Evolutionary conservation across 2,888 invertebrate genomes (phyloP).

Genomic region (Scaptomyza reducta): DNA sequence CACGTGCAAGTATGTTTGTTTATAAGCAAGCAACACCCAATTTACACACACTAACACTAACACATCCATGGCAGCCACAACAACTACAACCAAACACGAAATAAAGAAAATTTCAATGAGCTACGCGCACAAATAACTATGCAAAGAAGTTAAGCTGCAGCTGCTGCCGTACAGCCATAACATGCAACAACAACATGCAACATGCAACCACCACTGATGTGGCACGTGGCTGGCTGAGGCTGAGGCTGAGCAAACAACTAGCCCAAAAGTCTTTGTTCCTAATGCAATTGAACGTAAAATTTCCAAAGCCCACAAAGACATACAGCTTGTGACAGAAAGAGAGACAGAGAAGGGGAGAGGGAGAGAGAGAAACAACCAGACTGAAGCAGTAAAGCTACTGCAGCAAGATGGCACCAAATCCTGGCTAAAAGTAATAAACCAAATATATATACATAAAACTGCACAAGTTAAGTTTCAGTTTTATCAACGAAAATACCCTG

Average conservation of each 20-base stretch:
- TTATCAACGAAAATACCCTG: too few species aligned
- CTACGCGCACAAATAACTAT: constrained; percentile 58
- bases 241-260: constrained; percentile 49
- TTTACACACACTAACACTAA: background rate
- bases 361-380: background rate
- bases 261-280: constrained; percentile 53
- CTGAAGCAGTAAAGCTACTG: background rate
- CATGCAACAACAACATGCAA: constrained; percentile 6
- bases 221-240: constrained; percentile 37
- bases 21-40: constrained; percentile 17
- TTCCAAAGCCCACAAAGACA: constrained; percentile 15
- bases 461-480: background rate
- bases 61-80: background rate
- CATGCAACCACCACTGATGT: constrained; percentile 14
- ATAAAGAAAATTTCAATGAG: constrained; percentile 51
- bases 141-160: constrained; percentile 55
- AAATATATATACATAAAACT: constrained; percentile 1
- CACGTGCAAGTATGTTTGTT: background rate
- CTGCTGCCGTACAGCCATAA: constrained; percentile 4
- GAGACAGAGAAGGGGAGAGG: background rate
- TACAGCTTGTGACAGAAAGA: background rate
- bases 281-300: constrained; percentile 62
- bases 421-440: constrained; percentile 11
- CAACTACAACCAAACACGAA: constrained; percentile 28
- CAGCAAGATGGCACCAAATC: constrained; percentile 22